Evolutionary conservation across 2,888 invertebrate species (phyloP).

Genomic region (Desoria tigrina): DNA sequence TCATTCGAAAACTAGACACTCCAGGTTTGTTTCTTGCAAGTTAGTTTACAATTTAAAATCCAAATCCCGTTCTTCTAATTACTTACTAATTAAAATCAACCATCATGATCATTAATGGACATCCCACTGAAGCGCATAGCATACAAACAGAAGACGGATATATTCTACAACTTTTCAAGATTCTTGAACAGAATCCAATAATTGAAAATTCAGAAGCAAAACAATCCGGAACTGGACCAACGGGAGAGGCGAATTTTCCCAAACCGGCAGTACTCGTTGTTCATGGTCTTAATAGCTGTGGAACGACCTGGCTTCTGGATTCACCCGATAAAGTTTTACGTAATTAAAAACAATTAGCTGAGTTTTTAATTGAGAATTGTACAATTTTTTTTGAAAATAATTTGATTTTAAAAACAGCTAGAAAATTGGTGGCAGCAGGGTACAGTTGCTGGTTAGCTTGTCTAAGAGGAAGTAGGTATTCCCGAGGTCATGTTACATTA

Average conservation of each 20-base stretch:
- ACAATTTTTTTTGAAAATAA: not conserved
- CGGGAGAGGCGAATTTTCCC: not conserved
- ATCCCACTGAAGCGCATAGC: not conserved
- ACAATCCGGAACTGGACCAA: not conserved
- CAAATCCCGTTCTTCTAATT: no score
- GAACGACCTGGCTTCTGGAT: not conserved
- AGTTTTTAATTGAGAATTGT: not conserved
- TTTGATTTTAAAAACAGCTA: not conserved
- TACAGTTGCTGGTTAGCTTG: slow-evolving; percentile 1
- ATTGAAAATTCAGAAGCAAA: not conserved
- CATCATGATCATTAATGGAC: not conserved
- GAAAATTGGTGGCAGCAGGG: not conserved
- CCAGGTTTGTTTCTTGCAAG: no score
- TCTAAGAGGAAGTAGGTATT: not conserved
- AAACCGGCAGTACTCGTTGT: not conserved
- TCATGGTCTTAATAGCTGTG: not conserved
- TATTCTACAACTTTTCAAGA: slow-evolving; percentile 48
- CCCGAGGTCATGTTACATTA: slow-evolving; percentile 3
- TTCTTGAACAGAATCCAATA: slow-evolving; percentile 57
- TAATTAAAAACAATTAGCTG: not conserved
- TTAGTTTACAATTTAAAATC: no score
- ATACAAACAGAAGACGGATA: slow-evolving; percentile 8
- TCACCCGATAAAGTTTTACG: slow-evolving; percentile 2
- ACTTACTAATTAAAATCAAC: no score
- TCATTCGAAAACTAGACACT: no score